phyloP scores from a whole-genome alignment of 2,888 invertebrate species.

The Altica lythri region DNA sequence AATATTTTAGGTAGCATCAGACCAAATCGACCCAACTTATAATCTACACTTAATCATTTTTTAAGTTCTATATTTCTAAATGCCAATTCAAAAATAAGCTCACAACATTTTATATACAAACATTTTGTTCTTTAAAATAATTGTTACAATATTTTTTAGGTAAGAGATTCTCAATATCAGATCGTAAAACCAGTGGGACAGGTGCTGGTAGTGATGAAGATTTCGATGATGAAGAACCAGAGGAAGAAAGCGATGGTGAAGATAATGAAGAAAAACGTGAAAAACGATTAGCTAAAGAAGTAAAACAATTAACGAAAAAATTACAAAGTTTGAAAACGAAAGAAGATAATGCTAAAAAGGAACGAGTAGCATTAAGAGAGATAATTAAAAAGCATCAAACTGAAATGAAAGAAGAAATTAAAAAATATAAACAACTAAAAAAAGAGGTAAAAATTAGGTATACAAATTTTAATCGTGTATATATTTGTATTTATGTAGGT shows the following conservation, averaged over 20 bases:
- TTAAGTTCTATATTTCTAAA: no score
- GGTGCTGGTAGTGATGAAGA: slow-evolving; percentile 61
- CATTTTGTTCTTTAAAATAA: background rate
- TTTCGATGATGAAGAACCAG: slow-evolving; percentile 61
- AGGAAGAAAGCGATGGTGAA: slow-evolving; percentile 68
- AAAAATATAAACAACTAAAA: slow-evolving; percentile 80
- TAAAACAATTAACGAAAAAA: slow-evolving; percentile 67
- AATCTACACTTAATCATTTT: no score
- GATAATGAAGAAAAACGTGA: slow-evolving; percentile 68
- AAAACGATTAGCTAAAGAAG: slow-evolving; percentile 67
- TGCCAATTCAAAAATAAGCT: no score
- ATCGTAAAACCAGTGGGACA: slow-evolving; percentile 59
- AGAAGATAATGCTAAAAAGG: slow-evolving; percentile 74
- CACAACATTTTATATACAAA: no score
- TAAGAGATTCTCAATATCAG: slow-evolving; percentile 47
- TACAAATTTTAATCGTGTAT: background rate
- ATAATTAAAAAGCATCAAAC: slow-evolving; percentile 81
- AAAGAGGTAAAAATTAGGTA: slow-evolving; percentile 77
- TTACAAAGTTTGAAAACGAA: slow-evolving; percentile 65
- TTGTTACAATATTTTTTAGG: slow-evolving; percentile 36
- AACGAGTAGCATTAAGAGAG: slow-evolving; percentile 76
- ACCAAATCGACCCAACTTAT: no score
- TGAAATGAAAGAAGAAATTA: slow-evolving; percentile 77
- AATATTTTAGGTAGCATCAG: no score
- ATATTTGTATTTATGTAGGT: slow-evolving; percentile 60